These are phyloP conservation scores for Cichladusa arquata DNA, from an alignment of 2,113 vertebrate species.

Conservation along the genomic window DNA sequence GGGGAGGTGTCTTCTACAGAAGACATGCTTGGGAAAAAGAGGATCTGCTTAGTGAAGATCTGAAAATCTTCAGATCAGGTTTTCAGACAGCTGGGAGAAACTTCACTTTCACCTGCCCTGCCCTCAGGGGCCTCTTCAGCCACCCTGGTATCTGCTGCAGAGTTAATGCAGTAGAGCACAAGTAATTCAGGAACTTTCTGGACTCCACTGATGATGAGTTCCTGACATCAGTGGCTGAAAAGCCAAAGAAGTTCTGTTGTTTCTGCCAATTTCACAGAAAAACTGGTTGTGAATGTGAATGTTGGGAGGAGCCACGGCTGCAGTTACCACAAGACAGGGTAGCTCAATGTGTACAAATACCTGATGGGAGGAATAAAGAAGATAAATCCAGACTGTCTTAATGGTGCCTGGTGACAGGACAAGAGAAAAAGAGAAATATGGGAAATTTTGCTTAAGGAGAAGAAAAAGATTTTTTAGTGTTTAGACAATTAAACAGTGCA, in stretches of 20 bases:
- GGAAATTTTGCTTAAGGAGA: not conserved
- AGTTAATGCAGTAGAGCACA: not conserved
- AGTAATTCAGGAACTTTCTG: not conserved
- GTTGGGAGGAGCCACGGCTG: not conserved
- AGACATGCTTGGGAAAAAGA: not conserved
- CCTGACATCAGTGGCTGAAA: not conserved
- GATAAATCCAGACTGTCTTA: not conserved
- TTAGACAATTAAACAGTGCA: not conserved
- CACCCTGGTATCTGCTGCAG: not conserved
- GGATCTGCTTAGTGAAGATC: not conserved
- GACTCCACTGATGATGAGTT: not conserved
- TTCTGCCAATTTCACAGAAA: not conserved
- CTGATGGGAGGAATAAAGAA: not conserved
- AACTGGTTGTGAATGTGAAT: not conserved
- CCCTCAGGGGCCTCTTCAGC: not conserved
- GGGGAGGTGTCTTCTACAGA: not conserved
- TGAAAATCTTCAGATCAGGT: not conserved
- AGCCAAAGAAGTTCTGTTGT: not conserved
- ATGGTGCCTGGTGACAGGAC: not conserved
- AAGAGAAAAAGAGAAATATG: not conserved
- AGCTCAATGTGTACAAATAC: not conserved
- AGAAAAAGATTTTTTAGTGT: fast-evolving
- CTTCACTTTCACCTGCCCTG: not conserved
- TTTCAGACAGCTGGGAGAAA: not conserved
- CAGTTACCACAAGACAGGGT: not conserved